phyloP scores from a whole-genome alignment of 2,797 vertebrate genomes.

The Liasis olivaceus region DNA sequence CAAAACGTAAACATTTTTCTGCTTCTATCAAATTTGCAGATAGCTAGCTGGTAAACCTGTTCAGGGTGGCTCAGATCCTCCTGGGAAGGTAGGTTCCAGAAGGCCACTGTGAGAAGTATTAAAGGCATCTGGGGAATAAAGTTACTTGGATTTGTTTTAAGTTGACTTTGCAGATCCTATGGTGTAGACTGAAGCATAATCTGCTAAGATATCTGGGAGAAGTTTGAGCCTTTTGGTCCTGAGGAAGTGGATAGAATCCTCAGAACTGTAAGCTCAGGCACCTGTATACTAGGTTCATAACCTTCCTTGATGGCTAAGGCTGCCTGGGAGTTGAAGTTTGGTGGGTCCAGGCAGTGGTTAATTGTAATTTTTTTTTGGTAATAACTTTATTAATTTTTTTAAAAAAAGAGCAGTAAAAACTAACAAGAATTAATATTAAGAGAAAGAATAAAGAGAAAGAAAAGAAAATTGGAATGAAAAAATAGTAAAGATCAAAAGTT shows the following conservation, averaged over 20 bases:
- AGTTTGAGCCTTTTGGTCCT: background rate
- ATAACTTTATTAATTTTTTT: too few species aligned
- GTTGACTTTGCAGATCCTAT: background rate
- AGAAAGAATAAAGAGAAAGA: too few species aligned
- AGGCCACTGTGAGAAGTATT: background rate
- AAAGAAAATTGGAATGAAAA: too few species aligned
- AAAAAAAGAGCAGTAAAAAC: too few species aligned
- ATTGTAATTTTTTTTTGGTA: background rate
- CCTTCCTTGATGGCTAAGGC: background rate
- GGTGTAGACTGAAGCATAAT: background rate
- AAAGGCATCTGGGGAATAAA: background rate
- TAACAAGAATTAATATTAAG: too few species aligned
- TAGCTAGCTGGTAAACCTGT: background rate
- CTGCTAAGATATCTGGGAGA: background rate
- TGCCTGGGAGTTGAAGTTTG: background rate
- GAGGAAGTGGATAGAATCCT: background rate
- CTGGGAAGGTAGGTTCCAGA: background rate
- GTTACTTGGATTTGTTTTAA: background rate
- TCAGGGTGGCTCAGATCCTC: background rate
- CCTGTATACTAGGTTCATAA: background rate
- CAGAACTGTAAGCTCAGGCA: background rate
- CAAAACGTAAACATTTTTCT: background rate
- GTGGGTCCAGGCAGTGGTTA: background rate
- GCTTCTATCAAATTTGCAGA: background rate
- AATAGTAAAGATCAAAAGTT: too few species aligned